Percentiles rank a stretch among this genome's conserved stretches.
phyloP scores from a whole-genome alignment of 2,888 invertebrate genomes.

The Hypselothyrea guttata region DNA sequence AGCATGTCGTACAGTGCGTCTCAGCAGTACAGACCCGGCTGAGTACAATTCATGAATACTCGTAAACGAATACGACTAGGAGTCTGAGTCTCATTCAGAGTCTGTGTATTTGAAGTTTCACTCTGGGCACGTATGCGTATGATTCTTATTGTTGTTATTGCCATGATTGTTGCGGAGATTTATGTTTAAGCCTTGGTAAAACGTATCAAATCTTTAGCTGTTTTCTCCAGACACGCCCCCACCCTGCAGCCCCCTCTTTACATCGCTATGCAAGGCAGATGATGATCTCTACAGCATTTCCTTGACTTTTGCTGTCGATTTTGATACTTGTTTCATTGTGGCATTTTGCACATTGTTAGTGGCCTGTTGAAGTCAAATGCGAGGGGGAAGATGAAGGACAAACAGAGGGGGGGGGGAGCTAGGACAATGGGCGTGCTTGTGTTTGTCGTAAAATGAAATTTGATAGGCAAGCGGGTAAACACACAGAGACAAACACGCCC shows the following conservation, averaged over 20 bases:
- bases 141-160: background rate
- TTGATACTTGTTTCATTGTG: slow-evolving; percentile 19
- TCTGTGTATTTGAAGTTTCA: slow-evolving; percentile 1
- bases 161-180: slow-evolving; percentile 27
- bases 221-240: slow-evolving; percentile 20
- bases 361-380: no score
- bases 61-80: no score
- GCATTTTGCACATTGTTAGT: slow-evolving; percentile 60
- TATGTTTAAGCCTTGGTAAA: slow-evolving; percentile 27
- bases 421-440: slow-evolving; percentile 19
- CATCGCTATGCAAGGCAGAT: slow-evolving; percentile 21
- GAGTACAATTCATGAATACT: slow-evolving; percentile 18
- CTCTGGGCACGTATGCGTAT: slow-evolving; percentile 5
- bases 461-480: slow-evolving; percentile 28
- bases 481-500: slow-evolving; percentile 10
- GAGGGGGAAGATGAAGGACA: no score
- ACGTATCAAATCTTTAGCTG: slow-evolving; percentile 49
- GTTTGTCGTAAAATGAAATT: slow-evolving; percentile 56
- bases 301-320: background rate
- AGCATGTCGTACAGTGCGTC: slow-evolving; percentile 24
- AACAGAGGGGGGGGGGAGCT: background rate
- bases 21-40: background rate
- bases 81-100: slow-evolving; percentile 15
- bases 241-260: background rate
- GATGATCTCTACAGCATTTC: slow-evolving; percentile 20